A percentile compares a stretch with the other conserved stretches of the same genome.
Conservation (phyloP, 2,888 invertebrate species). For the Agriopis marginaria region DNA sequence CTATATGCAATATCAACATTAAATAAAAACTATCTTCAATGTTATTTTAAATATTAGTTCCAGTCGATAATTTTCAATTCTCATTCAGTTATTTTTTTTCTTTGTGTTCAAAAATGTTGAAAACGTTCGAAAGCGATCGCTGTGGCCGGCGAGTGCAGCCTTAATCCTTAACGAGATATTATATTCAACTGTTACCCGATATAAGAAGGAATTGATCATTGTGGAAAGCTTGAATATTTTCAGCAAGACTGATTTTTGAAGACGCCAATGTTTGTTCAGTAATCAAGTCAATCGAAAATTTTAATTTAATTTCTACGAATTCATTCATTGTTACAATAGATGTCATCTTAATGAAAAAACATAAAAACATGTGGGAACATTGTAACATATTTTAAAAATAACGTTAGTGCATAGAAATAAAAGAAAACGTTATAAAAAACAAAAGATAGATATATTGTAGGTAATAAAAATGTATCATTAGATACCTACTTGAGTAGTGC, state of each 20-base stretch:
- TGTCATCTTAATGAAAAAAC: slow-evolving; percentile 57
- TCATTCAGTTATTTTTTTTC: too few relatives aligned
- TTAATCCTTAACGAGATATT: too few relatives aligned
- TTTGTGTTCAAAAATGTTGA: too few relatives aligned
- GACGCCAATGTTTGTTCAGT: slow-evolving; percentile 28
- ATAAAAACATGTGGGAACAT: slow-evolving; percentile 85
- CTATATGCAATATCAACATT: too few relatives aligned
- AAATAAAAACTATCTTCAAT: too few relatives aligned
- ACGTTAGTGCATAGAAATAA: slow-evolving; percentile 82
- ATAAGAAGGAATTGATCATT: slow-evolving; percentile 38
- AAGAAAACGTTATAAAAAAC: slow-evolving; percentile 64
- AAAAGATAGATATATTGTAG: slow-evolving; percentile 79
- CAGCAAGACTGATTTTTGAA: slow-evolving; percentile 65
- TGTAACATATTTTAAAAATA: slow-evolving; percentile 85
- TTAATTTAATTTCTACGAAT: slow-evolving; percentile 31
- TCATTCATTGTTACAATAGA: slow-evolving; percentile 43
- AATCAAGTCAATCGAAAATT: slow-evolving; percentile 29
- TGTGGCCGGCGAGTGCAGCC: too few relatives aligned
- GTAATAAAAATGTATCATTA: slow-evolving; percentile 79
- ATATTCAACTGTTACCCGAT: slow-evolving; percentile 6
- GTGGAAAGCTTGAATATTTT: slow-evolving; percentile 41
- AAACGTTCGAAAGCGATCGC: too few relatives aligned
- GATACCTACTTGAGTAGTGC: slow-evolving; percentile 77
- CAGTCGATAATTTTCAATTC: too few relatives aligned
- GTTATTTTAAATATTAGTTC: too few relatives aligned